Evolutionary conservation across 2,797 vertebrate genomes (phyloP).

Genomic region (Chaetophractus vellerosus): DNA sequence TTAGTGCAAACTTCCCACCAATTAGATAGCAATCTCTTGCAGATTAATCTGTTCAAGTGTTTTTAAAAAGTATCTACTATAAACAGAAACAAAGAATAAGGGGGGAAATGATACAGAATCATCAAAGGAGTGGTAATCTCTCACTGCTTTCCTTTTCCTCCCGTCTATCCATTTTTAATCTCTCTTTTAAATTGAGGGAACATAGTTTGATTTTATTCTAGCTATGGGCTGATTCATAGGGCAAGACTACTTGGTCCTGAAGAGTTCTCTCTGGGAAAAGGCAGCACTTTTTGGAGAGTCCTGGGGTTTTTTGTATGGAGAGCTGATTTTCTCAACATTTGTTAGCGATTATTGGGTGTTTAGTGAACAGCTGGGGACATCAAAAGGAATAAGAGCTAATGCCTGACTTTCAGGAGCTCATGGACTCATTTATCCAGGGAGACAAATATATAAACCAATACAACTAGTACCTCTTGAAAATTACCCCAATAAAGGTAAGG

Average conservation of each 20-base stretch:
- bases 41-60: constrained; percentile 31
- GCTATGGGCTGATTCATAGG: not conserved
- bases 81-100: not conserved
- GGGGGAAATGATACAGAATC: not conserved
- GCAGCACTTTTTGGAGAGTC: not conserved
- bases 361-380: constrained; percentile 48
- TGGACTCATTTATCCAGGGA: constrained; percentile 43
- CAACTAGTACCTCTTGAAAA: not conserved
- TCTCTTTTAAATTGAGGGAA: constrained; percentile 62
- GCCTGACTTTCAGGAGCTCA: constrained; percentile 25
- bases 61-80: no score
- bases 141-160: not conserved
- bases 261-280: constrained; percentile 43
- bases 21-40: not conserved
- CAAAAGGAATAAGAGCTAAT: constrained; percentile 46
- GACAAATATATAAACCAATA: not conserved
- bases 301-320: constrained; percentile 39
- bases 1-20: constrained; percentile 5
- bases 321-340: not conserved
- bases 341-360: constrained; percentile 75
- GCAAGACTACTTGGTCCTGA: not conserved
- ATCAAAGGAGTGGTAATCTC: not conserved
- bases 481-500: not conserved
- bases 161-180: not conserved
- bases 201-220: not conserved